A percentile compares a stretch with the other conserved stretches of the same genome.
These are phyloP conservation scores for Collichthys lucidus DNA, from an alignment of 2,113 vertebrate genomes.

Conservation along the genomic window DNA sequence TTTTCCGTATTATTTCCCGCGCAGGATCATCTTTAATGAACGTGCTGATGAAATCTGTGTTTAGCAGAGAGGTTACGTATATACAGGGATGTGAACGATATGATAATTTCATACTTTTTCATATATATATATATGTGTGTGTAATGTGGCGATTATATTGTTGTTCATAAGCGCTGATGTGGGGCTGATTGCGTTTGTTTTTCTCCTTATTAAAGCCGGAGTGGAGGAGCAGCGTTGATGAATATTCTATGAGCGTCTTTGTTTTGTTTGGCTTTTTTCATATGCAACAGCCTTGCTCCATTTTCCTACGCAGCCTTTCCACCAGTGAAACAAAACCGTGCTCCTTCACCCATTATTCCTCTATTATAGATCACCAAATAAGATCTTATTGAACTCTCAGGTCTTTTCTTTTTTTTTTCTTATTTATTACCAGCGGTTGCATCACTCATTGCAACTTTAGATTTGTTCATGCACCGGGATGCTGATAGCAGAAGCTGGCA, in stretches of 20 bases:
- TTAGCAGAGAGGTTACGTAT: constrained; percentile 20
- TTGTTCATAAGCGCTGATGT: constrained; percentile 66
- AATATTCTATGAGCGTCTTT: constrained; percentile 71
- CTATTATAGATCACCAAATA: not conserved
- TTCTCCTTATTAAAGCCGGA: constrained; percentile 68
- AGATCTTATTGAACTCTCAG: not conserved
- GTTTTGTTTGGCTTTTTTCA: constrained; percentile 50
- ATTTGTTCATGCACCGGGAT: not conserved
- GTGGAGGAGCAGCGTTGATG: constrained; percentile 62
- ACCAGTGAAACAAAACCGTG: not conserved
- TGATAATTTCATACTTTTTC: constrained; percentile 61
- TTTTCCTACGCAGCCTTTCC: constrained; percentile 37
- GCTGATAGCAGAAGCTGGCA: constrained; percentile 17
- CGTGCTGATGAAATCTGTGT: constrained; percentile 47
- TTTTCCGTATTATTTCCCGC: constrained; percentile 54
- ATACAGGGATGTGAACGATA: constrained; percentile 39
- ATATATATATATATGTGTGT: not conserved
- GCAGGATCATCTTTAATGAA: constrained; percentile 71
- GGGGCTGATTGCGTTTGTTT: constrained; percentile 75
- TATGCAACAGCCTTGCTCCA: constrained; percentile 55
- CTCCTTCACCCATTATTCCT: constrained; percentile 15
- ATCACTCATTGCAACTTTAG: constrained; percentile 26
- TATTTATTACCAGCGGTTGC: constrained; percentile 36
- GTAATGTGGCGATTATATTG: constrained; percentile 67
- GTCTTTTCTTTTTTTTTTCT: constrained; percentile 10